Conservation (phyloP, 1,140 invertebrate genomes). For the Apocrypta bakeri region DNA sequence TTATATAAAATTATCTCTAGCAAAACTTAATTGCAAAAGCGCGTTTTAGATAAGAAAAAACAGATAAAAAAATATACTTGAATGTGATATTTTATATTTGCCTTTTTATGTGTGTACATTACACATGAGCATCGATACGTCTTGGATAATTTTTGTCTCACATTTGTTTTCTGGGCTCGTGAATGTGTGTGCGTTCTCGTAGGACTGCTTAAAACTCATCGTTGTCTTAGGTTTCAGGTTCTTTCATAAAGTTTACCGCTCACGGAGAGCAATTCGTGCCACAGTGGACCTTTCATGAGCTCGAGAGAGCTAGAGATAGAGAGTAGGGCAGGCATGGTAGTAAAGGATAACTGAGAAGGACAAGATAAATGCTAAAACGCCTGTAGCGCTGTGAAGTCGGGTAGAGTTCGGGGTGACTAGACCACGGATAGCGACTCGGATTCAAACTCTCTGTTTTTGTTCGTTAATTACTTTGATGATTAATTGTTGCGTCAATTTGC, state of each 20-base stretch:
- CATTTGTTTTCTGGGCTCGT: slow-evolving; percentile 59
- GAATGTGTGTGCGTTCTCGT: not conserved
- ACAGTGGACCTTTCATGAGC: no score
- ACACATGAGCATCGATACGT: slow-evolving; percentile 69
- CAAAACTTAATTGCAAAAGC: no score
- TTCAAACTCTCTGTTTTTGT: not conserved
- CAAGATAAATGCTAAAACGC: slow-evolving; percentile 23
- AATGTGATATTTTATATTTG: no score
- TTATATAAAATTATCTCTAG: no score
- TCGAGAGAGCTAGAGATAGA: no score
- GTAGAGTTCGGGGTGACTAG: not conserved
- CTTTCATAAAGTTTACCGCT: not conserved
- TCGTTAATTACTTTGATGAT: slow-evolving; percentile 8
- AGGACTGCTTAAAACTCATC: not conserved
- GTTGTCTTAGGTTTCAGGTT: slow-evolving; percentile 24
- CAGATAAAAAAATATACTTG: no score
- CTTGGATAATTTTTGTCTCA: slow-evolving; percentile 66
- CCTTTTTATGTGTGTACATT: no score
- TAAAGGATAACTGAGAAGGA: not conserved
- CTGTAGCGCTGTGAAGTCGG: not conserved
- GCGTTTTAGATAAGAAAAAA: no score
- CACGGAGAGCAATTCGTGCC: no score
- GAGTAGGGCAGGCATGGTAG: no score
- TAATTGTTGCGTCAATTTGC: not conserved
- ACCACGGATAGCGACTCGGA: not conserved